Evolutionary conservation across 2,888 invertebrate species (phyloP).

Genomic region (Cephus runcator): DNA sequence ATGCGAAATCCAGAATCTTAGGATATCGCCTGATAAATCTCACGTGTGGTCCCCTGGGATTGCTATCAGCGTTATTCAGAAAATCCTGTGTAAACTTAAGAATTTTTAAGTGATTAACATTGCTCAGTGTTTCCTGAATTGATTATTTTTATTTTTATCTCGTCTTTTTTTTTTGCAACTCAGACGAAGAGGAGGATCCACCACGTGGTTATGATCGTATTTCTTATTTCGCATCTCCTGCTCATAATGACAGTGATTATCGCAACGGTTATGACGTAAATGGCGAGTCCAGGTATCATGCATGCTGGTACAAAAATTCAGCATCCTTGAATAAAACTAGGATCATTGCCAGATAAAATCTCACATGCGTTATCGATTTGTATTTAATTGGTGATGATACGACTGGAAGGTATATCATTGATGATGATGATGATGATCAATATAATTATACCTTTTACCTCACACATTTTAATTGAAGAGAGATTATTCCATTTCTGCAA

Average conservation of each 20-base stretch:
- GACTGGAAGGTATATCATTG: not conserved
- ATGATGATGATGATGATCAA: not conserved
- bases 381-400: not conserved
- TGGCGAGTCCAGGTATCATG: not conserved
- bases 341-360: not conserved
- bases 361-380: not conserved
- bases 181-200: not conserved
- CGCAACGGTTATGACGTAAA: not conserved
- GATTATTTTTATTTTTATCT: not conserved
- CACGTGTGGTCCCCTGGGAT: slow-evolving; percentile 1
- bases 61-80: not conserved
- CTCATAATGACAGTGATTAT: not conserved
- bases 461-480: not conserved
- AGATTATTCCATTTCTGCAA: not conserved
- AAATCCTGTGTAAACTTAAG: not conserved
- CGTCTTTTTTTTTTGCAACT: not conserved
- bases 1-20: slow-evolving; percentile 1
- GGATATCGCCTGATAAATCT: slow-evolving; percentile 9
- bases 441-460: not conserved
- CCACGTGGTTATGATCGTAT: not conserved
- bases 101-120: not conserved
- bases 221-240: not conserved
- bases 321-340: not conserved
- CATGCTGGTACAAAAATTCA: not conserved
- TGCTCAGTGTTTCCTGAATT: not conserved